Base-by-base conservation (phyloP, 1,140 invertebrate species). In the Drosophila orosa region DNA sequence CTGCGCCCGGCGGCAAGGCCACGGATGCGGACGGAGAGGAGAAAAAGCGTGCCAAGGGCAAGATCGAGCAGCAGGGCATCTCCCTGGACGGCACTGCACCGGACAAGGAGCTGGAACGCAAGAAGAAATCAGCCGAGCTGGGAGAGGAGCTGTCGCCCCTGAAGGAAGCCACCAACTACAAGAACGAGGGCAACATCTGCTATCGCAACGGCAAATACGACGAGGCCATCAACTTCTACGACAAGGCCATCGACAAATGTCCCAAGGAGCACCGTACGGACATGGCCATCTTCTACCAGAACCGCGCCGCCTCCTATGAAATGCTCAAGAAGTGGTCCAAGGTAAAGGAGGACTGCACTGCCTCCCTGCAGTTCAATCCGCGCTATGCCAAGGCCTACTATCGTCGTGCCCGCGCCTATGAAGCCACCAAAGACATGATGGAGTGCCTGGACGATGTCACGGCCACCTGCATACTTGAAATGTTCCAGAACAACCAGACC, bases 251-350 rank as follows among this genome's bases (percentile, higher is more conserved):
- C 65, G 94, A 96, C 75, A 93, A 95, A 12, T 98, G 97, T 91
- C 97, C 97, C 2, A 81, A 92, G 10, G 95, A 96, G 40, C 94
- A 96, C 78, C 93, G 93, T 31, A 93, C 94, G 4, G 96, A 97
- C 74, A 92, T 99, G 44, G 95, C 98, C 5, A 98, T 96, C 13
- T 98, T 97, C 92, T 98, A 98, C 92, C 98, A 99, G 92, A 99
- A 99, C 90, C 95, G 98, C 90, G 98, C 98, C 6, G 98, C 98
- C 39, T 96, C 97, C 25, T 97, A 98, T 93, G 98, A 99, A 92
- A 97, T 98, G 91, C 93, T 98, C 93, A 96, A 96, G 92, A 97
- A 98, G 92, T 97, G 95, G 94, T 94, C 95, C 61, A 93, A 95
- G 69, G 97, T 98, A 0, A 95, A 97, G 78, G 94, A 95, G 71